These are phyloP conservation scores for Venustaconcha ellipsiformis DNA, from an alignment of 1,140 invertebrate species.

Conservation along the genomic window DNA sequence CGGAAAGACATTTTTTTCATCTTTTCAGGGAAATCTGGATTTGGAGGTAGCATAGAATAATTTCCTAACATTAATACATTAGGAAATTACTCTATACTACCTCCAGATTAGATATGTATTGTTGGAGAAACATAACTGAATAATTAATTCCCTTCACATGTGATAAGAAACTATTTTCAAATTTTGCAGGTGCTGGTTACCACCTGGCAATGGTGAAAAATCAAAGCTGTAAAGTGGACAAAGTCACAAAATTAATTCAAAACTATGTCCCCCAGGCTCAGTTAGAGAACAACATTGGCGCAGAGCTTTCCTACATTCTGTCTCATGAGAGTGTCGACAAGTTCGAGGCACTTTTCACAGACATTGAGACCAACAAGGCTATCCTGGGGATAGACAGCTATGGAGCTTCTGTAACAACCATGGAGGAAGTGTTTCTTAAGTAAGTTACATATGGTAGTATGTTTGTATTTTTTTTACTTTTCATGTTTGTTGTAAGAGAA, in stretches of 20 bases:
- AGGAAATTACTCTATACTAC: no score
- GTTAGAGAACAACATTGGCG: slow-evolving; percentile 62
- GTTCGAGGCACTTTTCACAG: slow-evolving; percentile 73
- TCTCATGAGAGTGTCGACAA: slow-evolving; percentile 60
- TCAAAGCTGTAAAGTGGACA: slow-evolving; percentile 71
- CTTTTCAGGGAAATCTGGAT: no score
- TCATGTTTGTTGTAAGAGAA: no score
- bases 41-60: no score
- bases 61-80: no score
- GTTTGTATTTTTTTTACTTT: no score
- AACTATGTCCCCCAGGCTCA: slow-evolving; percentile 52
- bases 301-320: slow-evolving; percentile 64
- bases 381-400: slow-evolving; percentile 79
- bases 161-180: background rate
- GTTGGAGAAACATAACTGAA: no score
- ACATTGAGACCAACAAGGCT: slow-evolving; percentile 75
- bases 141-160: background rate
- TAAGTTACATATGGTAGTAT: slow-evolving; percentile 50
- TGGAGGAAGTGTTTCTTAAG: slow-evolving; percentile 91
- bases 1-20: no score
- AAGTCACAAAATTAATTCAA: slow-evolving; percentile 52
- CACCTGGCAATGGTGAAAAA: slow-evolving; percentile 65
- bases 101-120: no score
- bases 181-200: slow-evolving; percentile 62
- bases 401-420: slow-evolving; percentile 83